Evolutionary conservation across 2,888 invertebrate genomes (phyloP).

Genomic region (Anticlea derivata): DNA sequence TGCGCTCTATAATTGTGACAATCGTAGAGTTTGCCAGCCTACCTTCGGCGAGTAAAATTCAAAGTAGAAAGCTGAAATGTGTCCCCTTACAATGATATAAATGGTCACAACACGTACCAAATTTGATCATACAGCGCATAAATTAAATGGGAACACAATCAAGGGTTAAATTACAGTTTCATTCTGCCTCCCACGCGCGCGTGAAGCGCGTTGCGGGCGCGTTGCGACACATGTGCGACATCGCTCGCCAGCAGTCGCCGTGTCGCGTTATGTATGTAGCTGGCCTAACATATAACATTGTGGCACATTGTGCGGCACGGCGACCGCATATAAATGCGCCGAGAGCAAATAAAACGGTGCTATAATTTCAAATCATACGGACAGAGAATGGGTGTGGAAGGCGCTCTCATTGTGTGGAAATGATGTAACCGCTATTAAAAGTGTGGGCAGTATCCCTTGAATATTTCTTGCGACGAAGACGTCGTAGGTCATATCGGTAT

Average conservation of each 20-base stretch:
- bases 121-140: constrained; percentile 80
- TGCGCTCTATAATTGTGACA: constrained; percentile 45
- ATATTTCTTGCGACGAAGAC: constrained; percentile 83
- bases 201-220: constrained; percentile 41
- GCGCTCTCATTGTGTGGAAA: constrained; percentile 84
- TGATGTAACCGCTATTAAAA: constrained; percentile 84
- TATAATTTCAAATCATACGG: constrained; percentile 85
- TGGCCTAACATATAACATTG: constrained; percentile 77
- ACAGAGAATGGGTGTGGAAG: constrained; percentile 85
- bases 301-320: constrained; percentile 76
- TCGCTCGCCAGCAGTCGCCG: constrained; percentile 51
- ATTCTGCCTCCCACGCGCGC: constrained; percentile 76
- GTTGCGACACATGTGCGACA: constrained; percentile 74
- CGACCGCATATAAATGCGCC: constrained; percentile 81
- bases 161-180: constrained; percentile 81
- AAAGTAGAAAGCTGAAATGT: constrained; percentile 56
- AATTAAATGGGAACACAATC: constrained; percentile 82
- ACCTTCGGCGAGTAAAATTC: constrained; percentile 43
- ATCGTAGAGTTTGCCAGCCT: constrained; percentile 38
- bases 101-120: constrained; percentile 76
- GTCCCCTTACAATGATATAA: constrained; percentile 66
- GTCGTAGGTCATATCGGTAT: constrained; percentile 82
- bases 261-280: constrained; percentile 63
- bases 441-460: constrained; percentile 83
- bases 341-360: constrained; percentile 84